These are phyloP conservation scores for Drosophila flavopinicola DNA, from an alignment of 2,888 invertebrate genomes.

Conservation along the genomic window DNA sequence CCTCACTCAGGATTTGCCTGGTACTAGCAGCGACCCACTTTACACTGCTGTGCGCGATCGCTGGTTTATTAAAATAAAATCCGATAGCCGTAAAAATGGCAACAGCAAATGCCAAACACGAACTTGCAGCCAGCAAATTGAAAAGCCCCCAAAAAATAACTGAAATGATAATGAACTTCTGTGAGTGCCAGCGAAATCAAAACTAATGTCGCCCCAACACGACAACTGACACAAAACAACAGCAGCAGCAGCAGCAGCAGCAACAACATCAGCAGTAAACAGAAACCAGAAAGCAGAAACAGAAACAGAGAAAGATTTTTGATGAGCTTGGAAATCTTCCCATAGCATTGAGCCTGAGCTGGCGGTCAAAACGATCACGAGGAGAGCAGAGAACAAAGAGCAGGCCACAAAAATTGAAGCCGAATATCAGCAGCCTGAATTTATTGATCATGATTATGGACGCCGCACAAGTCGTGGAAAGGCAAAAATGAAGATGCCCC, in stretches of 20 bases:
- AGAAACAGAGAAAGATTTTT: constrained; percentile 32
- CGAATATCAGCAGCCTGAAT: constrained; percentile 63
- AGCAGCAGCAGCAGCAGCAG: not conserved
- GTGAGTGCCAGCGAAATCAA: constrained; percentile 33
- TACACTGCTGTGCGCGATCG: constrained; percentile 17
- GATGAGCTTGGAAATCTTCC: constrained; percentile 62
- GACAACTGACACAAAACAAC: constrained; percentile 28
- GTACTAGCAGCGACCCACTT: constrained; percentile 53
- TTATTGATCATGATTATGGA: constrained; percentile 78
- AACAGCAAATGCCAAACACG: constrained; percentile 52
- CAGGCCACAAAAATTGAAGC: constrained; percentile 26
- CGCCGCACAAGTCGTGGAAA: constrained; percentile 75
- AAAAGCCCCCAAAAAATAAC: constrained; percentile 26
- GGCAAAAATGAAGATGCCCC: constrained; percentile 59
- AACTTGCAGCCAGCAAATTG: constrained; percentile 61
- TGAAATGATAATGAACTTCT: constrained; percentile 63
- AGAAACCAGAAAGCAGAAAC: constrained; percentile 9
- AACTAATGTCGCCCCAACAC: constrained; percentile 69
- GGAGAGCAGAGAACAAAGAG: constrained; percentile 20
- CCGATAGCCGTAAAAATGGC: constrained; percentile 41
- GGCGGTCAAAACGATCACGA: constrained; percentile 73
- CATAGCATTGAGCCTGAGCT: constrained; percentile 51
- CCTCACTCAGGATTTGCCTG: constrained; percentile 5
- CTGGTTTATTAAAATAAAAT: constrained; percentile 51
- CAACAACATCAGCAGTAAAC: constrained; percentile 8